Conservation (phyloP, 2,113 vertebrate genomes). For the Ondatra zibethicus region DNA sequence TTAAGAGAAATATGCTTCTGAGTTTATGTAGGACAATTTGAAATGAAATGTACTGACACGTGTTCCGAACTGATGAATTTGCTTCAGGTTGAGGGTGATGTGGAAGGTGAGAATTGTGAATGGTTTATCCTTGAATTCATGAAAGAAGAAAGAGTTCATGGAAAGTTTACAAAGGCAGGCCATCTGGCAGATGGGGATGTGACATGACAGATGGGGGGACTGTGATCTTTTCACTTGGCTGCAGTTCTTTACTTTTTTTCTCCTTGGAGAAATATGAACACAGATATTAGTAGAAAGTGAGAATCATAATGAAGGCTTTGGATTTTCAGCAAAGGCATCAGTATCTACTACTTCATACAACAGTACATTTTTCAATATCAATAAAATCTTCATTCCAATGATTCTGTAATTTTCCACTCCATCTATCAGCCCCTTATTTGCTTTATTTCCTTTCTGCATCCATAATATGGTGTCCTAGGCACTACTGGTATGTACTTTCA, state of each 20-base stretch:
- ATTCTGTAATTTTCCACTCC: background rate
- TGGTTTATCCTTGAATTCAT: background rate
- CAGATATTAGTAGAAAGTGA: background rate
- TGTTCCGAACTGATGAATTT: background rate
- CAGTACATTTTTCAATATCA: background rate
- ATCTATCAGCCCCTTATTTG: background rate
- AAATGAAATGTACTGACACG: background rate
- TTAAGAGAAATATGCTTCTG: background rate
- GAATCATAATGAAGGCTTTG: background rate
- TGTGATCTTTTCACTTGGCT: conserved; percentile 1
- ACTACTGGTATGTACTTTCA: background rate
- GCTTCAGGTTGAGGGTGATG: background rate
- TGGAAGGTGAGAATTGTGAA: background rate
- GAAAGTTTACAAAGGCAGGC: background rate
- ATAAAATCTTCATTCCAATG: background rate
- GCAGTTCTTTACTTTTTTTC: background rate
- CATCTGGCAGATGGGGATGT: background rate
- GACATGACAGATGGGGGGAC: background rate
- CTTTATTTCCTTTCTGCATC: background rate
- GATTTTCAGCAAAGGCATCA: background rate
- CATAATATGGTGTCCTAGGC: background rate
- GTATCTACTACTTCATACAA: background rate
- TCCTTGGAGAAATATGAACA: background rate
- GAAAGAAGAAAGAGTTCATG: background rate
- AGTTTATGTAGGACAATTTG: background rate